Conservation (phyloP, 1,140 invertebrate species). For the Bombus balteatus region DNA sequence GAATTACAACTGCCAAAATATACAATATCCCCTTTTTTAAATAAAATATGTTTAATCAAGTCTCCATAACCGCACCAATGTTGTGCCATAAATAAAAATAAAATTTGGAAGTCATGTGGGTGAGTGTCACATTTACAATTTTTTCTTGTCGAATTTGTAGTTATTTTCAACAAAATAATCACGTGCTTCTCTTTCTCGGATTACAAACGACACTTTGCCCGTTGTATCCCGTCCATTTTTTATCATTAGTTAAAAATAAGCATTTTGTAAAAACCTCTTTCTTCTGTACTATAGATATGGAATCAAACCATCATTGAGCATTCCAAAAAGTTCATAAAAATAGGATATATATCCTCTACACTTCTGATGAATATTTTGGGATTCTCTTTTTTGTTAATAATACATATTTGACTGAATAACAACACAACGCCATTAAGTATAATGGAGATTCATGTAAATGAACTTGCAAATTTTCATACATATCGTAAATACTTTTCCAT, state of each 20-base stretch:
- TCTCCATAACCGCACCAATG: constrained; percentile 11
- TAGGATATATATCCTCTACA: not conserved
- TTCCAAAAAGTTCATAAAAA: not conserved
- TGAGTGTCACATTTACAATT: not conserved
- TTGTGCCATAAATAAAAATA: constrained; percentile 42
- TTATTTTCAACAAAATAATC: not conserved
- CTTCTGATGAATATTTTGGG: not conserved
- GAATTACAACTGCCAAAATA: constrained; percentile 58
- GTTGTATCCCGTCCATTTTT: constrained; percentile 65
- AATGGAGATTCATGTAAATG: not conserved
- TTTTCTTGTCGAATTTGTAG: not conserved
- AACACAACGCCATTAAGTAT: not conserved
- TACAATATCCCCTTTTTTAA: constrained; percentile 8
- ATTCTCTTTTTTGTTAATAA: not conserved
- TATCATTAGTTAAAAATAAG: constrained; percentile 40
- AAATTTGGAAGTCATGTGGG: constrained; percentile 1
- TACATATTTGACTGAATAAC: not conserved
- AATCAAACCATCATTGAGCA: not conserved
- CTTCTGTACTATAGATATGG: not conserved
- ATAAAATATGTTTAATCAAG: not conserved
- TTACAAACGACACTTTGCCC: constrained; percentile 15
- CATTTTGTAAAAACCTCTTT: not conserved
- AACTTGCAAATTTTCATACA: constrained; percentile 21
- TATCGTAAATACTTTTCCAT: constrained; percentile 19
- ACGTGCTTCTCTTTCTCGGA: constrained; percentile 1